Base-by-base conservation (phyloP, 2,797 vertebrate species). In the Phoxinus dragarum region DNA sequence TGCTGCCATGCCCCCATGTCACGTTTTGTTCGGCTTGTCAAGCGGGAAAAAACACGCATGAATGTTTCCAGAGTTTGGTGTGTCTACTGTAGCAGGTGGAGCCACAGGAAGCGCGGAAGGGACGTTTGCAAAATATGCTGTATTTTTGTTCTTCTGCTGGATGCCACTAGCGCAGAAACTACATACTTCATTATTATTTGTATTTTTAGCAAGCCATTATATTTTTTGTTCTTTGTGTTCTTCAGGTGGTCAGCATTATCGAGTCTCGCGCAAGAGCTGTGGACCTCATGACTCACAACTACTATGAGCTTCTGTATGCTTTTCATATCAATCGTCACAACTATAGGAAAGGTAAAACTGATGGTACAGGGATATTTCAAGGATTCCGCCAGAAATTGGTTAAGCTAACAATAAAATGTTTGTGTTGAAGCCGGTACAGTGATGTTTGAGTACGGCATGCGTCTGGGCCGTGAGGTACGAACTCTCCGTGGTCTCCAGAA, bases 241-340 rank as follows among this genome's bases (percentile, higher is more conserved):
- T 44, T 6, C 91, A 99, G 98, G 98, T 99, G 0, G 98, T 99
- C 40, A 93, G 93, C 3, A 99, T 99, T 91, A 98, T 99, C 0
- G 98, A 99, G 89, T 98, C 97, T 0, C 95, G 98, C 0, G 98
- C 98, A 7, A 91, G 98, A 67, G 97, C 98, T 0, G 94, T 98
- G 85, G 98, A 99, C 88, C 96, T 99, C 23, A 96, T 98, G 94
- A 94, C 96, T 64, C 98, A 99, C 81, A 99, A 98, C 84, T 99
- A 99, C 93, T 99, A 99, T 0, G 98, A 99, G 92, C 96, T 99
- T 83, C 96, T 99, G 0, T 99, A 99, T 0, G 96, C 98, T 10
- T 99, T 99, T 92, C 98, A 99, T 86, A 94, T 99, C 91, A 96
- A 97, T 92, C 95, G 98, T 10, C 97, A 99, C 94, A 99, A 99